These are phyloP conservation scores for Episyrphus balteatus DNA, from an alignment of 1,140 invertebrate species.

Conservation along the genomic window DNA sequence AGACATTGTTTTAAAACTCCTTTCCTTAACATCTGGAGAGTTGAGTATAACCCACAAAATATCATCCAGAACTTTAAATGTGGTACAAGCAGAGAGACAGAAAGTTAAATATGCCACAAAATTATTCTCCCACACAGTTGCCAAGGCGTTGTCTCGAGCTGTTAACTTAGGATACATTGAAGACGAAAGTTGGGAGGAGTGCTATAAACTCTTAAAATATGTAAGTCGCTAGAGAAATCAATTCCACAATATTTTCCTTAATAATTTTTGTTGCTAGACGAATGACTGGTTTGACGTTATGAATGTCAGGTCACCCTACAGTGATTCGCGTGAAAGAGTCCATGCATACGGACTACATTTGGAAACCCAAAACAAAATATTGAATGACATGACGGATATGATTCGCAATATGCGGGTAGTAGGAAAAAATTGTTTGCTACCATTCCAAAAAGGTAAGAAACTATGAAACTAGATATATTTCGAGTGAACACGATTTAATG, in stretches of 20 bases:
- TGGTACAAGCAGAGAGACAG: not conserved
- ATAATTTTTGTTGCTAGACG: no score
- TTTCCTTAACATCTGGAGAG: not conserved
- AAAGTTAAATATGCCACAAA: not conserved
- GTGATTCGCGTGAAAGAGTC: not conserved
- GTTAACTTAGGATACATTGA: not conserved
- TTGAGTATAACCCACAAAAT: conserved; percentile 4
- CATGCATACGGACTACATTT: conserved; percentile 5
- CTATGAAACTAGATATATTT: not conserved
- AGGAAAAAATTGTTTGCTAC: not conserved
- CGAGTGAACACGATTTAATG: not conserved
- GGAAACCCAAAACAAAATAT: conserved; percentile 7
- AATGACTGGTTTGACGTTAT: not conserved
- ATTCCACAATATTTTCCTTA: no score
- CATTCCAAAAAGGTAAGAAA: conserved; percentile 5
- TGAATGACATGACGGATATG: conserved; percentile 5
- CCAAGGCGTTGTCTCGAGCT: not conserved
- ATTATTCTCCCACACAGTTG: not conserved
- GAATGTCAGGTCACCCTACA: not conserved
- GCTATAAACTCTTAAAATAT: not conserved
- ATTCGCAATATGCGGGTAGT: conserved; percentile 2
- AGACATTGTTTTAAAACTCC: conserved; percentile 3
- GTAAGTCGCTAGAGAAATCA: not conserved
- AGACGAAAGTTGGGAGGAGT: not conserved
- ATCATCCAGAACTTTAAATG: conserved; percentile 1